phyloP scores from a whole-genome alignment of 2,888 invertebrate species.

The Itoplectis maculator region DNA sequence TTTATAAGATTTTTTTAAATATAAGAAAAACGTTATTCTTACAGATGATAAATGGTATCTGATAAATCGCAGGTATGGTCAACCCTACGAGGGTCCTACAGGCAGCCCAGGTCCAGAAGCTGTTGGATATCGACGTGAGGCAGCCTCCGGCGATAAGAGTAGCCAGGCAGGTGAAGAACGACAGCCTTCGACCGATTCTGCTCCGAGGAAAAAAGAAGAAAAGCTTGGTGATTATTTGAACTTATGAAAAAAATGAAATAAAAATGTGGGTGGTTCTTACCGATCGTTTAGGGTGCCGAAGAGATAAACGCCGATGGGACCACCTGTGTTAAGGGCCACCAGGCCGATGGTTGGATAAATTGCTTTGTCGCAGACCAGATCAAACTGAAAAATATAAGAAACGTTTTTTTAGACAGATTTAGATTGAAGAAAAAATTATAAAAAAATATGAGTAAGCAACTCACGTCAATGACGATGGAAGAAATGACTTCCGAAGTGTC shows the following conservation, averaged over 20 bases:
- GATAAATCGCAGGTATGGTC: constrained; percentile 96
- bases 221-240: background rate
- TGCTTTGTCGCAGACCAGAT: constrained; percentile 94
- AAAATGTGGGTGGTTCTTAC: too few relatives aligned
- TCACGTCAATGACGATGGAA: constrained; percentile 92
- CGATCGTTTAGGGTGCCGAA: constrained; percentile 94
- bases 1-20: constrained; percentile 2
- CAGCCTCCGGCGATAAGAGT: constrained; percentile 93
- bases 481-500: constrained; percentile 89
- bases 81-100: constrained; percentile 94
- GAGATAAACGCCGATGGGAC: constrained; percentile 95
- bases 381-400: constrained; percentile 87
- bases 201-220: constrained; percentile 26
- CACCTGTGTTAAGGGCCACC: constrained; percentile 94
- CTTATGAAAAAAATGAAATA: too few relatives aligned
- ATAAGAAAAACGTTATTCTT: constrained; percentile 72
- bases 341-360: constrained; percentile 95
- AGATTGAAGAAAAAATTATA: background rate
- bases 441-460: constrained; percentile 52
- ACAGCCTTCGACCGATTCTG: constrained; percentile 92
- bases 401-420: background rate
- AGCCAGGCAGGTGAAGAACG: constrained; percentile 94
- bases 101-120: constrained; percentile 93
- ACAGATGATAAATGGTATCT: constrained; percentile 98
- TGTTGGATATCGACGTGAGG: constrained; percentile 91